Evolutionary conservation across 2,113 vertebrate genomes (phyloP), one percentile per base, ranked within the genome.

Genomic region (Gorsachius goisagi): DNA sequence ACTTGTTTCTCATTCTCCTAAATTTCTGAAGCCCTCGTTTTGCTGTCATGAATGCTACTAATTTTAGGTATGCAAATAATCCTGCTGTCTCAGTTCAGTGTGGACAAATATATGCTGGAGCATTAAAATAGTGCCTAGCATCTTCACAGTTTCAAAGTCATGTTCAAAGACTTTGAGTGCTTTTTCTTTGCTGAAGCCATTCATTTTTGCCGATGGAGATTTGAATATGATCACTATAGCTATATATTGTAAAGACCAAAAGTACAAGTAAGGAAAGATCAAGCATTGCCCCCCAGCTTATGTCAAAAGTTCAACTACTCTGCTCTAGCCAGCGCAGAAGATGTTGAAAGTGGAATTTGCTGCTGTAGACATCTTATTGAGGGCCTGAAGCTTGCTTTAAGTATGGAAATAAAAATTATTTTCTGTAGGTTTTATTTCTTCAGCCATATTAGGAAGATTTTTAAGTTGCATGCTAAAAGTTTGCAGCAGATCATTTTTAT

Each of bases 401-500:
- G 52, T 81, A 30, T 63, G 37, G 21, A 83, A 90, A 75, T 94
- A 74, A 89, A 89, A 85, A 67, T 0, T 67, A 14, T 30, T 93
- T 93, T 94, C 76, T 58, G 13, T 60, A 59, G 41, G 59, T 73
- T 93, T 92, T 95, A 84, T 85, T 93, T 95, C 89, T 90, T 22
- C 26, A 59, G 30, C 23, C 2, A 0, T 87, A 37, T 93, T 87
- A 93, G 69, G 73, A 90, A 30, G 35, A 78, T 86, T 91, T 89
- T 81, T 74, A 93, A 78, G 68, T 75, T 88, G 52, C 52, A 13
- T 33, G 18, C 56, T 89, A 60, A 87, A 53, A 64, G 74, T 71
- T 87, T 89, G 89, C 92, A 93, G 60, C 80, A 95, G 66, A 79
- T 92, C 13, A 89, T 95, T 92, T 97, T 93, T 94, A 72, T 81